phyloP scores from a whole-genome alignment of 2,888 invertebrate genomes.

The Conistra vaccinii region DNA sequence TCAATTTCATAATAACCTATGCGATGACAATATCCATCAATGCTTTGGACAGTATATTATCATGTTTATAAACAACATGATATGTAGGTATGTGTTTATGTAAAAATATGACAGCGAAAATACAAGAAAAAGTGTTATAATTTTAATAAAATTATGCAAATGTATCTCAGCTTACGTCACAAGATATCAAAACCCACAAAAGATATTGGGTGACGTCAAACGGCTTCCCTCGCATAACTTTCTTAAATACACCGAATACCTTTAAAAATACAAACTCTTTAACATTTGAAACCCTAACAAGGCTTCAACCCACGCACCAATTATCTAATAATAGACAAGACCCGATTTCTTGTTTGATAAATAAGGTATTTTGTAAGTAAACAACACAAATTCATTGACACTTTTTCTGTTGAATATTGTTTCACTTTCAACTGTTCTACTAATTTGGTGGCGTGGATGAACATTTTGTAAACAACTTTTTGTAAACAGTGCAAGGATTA shows the following conservation, averaged over 20 bases:
- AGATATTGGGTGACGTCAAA: slow-evolving; percentile 3
- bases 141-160: background rate
- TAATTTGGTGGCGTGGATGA: no score
- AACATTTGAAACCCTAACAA: slow-evolving; percentile 2
- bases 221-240: background rate
- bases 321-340: background rate
- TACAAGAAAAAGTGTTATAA: background rate
- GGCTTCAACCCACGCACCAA: slow-evolving; percentile 23
- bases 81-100: no score
- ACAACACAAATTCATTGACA: background rate
- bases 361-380: background rate
- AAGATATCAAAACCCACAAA: background rate
- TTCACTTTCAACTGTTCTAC: background rate
- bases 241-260: background rate
- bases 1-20: background rate
- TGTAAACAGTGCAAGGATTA: no score
- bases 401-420: background rate
- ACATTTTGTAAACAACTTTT: no score
- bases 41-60: no score
- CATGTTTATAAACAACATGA: no score
- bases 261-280: slow-evolving; percentile 4
- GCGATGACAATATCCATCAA: background rate
- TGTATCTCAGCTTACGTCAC: background rate
- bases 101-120: no score
- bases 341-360: slow-evolving; percentile 10